Evolutionary conservation across 2,113 vertebrate species (phyloP).

Genomic region (Pterocles burchelli): DNA sequence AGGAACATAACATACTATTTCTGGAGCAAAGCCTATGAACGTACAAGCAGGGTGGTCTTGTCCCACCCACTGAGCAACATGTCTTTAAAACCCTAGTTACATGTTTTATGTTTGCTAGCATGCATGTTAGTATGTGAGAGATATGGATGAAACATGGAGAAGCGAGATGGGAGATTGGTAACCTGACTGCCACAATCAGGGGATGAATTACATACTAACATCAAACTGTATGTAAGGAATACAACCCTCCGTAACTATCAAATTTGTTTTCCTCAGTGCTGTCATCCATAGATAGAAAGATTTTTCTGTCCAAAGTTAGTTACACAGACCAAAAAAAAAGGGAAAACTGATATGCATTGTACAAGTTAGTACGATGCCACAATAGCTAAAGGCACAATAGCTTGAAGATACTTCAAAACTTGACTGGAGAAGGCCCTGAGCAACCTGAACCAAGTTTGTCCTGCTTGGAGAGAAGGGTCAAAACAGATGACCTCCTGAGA

Average conservation of each 20-base stretch:
- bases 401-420: neutral
- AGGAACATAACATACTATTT: neutral
- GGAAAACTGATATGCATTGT: neutral
- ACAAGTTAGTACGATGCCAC: neutral
- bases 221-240: neutral
- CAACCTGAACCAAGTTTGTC: neutral
- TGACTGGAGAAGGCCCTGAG: neutral
- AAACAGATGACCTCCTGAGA: neutral
- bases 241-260: neutral
- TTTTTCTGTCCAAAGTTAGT: neutral
- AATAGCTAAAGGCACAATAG: neutral
- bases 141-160: neutral
- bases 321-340: neutral
- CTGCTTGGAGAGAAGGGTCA: neutral
- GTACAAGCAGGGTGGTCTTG: slow-evolving; percentile 34
- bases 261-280: neutral
- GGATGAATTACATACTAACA: neutral
- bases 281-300: neutral
- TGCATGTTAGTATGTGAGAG: neutral
- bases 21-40: neutral
- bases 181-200: neutral
- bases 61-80: slow-evolving; percentile 13
- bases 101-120: neutral
- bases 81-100: neutral
- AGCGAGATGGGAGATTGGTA: neutral